Conservation (phyloP, 2,888 invertebrate genomes). For the Pogonocherus hispidulus region DNA sequence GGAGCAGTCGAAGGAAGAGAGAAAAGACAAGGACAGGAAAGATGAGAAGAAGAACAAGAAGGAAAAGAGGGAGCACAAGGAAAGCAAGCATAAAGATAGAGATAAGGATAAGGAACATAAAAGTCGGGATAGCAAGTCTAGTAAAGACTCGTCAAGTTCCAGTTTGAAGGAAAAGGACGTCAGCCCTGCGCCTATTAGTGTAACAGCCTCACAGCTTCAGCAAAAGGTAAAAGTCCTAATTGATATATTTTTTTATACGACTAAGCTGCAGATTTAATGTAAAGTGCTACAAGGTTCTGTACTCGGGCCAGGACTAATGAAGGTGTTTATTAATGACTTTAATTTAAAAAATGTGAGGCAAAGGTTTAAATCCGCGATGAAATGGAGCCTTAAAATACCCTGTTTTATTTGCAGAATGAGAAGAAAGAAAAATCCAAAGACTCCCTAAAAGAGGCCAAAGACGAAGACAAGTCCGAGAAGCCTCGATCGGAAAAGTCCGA, state of each 20-base stretch:
- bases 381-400: no score
- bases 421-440: slow-evolving; percentile 71
- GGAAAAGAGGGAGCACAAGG: slow-evolving; percentile 75
- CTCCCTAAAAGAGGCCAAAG: slow-evolving; percentile 63
- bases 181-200: slow-evolving; percentile 40
- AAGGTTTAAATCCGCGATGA: no score
- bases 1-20: slow-evolving; percentile 63
- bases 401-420: slow-evolving; percentile 68
- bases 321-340: no score
- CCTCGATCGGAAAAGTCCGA: slow-evolving; percentile 58
- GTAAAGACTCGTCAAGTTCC: slow-evolving; percentile 34
- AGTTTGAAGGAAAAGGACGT: slow-evolving; percentile 44
- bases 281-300: no score
- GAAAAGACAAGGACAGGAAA: slow-evolving; percentile 57
- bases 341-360: no score
- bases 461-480: slow-evolving; percentile 62
- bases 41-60: slow-evolving; percentile 72
- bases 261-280: no score
- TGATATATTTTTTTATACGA: no score
- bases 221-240: slow-evolving; percentile 46
- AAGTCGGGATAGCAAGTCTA: slow-evolving; percentile 70
- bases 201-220: slow-evolving; percentile 38
- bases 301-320: no score
- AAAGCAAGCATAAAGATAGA: slow-evolving; percentile 59
- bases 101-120: slow-evolving; percentile 67